phyloP scores from a whole-genome alignment of 2,113 vertebrate species.

The Pheucticus melanocephalus region DNA sequence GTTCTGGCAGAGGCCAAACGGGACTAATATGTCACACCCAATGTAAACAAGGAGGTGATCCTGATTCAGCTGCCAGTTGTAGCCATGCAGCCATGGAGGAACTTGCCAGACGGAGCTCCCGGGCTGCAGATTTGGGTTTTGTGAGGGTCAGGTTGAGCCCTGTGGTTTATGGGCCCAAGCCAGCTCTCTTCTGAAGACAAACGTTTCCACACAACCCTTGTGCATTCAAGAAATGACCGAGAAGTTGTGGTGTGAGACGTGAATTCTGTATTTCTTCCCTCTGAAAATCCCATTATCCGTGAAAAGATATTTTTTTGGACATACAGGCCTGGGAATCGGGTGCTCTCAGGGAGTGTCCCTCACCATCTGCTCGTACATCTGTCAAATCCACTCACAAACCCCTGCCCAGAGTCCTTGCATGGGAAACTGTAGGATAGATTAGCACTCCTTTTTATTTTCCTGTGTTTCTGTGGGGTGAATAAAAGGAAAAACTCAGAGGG shows the following conservation, averaged over 20 bases:
- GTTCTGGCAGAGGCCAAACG: neutral
- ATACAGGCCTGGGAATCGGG: slow-evolving; percentile 30
- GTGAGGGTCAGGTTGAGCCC: neutral
- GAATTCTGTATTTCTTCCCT: slow-evolving; percentile 1
- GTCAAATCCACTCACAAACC: slow-evolving; percentile 44
- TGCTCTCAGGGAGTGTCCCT: slow-evolving; percentile 23
- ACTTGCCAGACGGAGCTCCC: rapidly evolving
- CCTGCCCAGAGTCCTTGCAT: neutral
- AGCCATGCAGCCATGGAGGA: neutral
- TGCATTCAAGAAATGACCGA: rapidly evolving
- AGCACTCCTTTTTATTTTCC: slow-evolving; percentile 20
- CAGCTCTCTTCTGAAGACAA: neutral
- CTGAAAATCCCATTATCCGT: slow-evolving; percentile 45
- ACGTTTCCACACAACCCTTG: neutral
- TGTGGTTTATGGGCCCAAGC: neutral
- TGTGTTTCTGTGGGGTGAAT: neutral
- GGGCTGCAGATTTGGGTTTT: neutral
- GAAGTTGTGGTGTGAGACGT: neutral
- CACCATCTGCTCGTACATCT: slow-evolving; percentile 50
- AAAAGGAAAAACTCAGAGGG: neutral
- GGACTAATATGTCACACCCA: neutral
- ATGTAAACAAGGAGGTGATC: neutral
- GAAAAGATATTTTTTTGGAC: slow-evolving; percentile 40
- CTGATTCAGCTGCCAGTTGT: rapidly evolving
- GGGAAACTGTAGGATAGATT: slow-evolving; percentile 38